phyloP scores from a whole-genome alignment of 2,888 invertebrate genomes.

The Mimachlamys varia region DNA sequence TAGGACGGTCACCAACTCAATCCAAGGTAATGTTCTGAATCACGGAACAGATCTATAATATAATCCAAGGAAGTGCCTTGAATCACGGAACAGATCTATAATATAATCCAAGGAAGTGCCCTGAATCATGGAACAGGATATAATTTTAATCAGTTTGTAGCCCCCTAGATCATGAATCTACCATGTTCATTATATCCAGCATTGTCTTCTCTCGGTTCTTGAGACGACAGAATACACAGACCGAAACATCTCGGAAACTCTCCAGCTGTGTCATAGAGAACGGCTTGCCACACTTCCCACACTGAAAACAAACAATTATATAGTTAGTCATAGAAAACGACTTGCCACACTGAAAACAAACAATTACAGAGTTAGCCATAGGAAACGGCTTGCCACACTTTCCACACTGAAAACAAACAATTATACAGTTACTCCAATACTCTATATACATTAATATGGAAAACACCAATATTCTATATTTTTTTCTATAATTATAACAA shows the following conservation, averaged over 20 bases:
- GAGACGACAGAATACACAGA: constrained; percentile 80
- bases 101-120: background rate
- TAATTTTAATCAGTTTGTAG: background rate
- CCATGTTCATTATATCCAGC: constrained; percentile 56
- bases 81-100: background rate
- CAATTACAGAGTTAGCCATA: too few species aligned
- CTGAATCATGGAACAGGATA: background rate
- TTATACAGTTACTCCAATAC: too few species aligned
- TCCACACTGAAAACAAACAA: constrained; percentile 72
- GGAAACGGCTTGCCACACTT: constrained; percentile 79
- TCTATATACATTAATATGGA: too few species aligned
- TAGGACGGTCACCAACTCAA: too few species aligned
- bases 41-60: background rate
- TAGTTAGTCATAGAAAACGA: too few species aligned
- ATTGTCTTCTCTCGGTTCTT: constrained; percentile 68
- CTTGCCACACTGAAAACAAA: too few species aligned
- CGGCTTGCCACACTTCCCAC: constrained; percentile 77
- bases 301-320: constrained; percentile 66
- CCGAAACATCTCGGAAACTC: constrained; percentile 68
- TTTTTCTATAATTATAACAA: too few species aligned
- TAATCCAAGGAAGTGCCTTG: background rate
- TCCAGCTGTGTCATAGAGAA: constrained; percentile 77
- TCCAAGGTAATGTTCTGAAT: background rate
- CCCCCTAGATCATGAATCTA: background rate
- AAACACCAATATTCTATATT: too few species aligned